These are phyloP conservation scores for Prenolepis imparis DNA, from an alignment of 2,888 invertebrate species.

Conservation along the genomic window DNA sequence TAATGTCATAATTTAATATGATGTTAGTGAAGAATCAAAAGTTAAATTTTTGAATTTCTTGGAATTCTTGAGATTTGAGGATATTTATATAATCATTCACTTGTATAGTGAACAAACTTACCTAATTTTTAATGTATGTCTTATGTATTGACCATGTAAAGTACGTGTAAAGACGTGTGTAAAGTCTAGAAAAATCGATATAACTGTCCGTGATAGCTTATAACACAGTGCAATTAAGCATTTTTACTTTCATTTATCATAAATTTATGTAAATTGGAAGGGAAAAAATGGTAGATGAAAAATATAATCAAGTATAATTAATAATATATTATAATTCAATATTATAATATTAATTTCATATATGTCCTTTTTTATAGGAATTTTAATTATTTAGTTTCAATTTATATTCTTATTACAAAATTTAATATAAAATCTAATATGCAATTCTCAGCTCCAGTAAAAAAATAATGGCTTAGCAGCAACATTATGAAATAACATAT, in stretches of 20 bases:
- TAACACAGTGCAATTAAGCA: not conserved
- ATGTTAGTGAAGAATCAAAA: not conserved
- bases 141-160: not conserved
- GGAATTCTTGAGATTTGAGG: not conserved
- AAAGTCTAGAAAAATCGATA: not conserved
- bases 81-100: not conserved
- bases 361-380: too few relatives aligned
- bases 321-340: too few relatives aligned
- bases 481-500: not conserved
- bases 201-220: not conserved
- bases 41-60: not conserved
- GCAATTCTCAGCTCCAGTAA: not conserved
- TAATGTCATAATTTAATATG: not conserved
- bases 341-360: too few relatives aligned
- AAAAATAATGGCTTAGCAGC: not conserved
- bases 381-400: too few relatives aligned
- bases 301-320: too few relatives aligned
- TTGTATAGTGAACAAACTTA: not conserved
- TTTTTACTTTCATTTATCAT: not conserved
- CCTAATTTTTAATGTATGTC: not conserved
- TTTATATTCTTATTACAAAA: too few relatives aligned
- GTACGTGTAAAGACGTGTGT: not conserved
- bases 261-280: not conserved
- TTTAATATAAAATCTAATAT: not conserved
- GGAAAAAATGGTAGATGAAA: not conserved